phyloP scores from a whole-genome alignment of 2,797 vertebrate genomes.

The Sparidentex hasta region DNA sequence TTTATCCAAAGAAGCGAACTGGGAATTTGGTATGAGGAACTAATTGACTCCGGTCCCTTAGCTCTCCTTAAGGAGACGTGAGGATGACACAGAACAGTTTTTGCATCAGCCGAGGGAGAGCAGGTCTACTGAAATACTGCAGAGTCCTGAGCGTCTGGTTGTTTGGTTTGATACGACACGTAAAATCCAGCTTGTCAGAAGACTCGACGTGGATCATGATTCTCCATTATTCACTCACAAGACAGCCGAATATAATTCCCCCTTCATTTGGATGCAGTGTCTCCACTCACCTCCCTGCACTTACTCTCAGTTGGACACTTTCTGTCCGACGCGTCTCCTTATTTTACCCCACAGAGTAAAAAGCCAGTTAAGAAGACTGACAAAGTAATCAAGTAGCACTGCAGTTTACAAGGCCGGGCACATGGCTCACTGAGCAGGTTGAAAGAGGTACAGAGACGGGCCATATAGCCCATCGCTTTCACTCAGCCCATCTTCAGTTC shows the following conservation, averaged over 20 bases:
- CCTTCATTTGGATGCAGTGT: constrained; percentile 50
- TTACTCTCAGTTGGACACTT: constrained; percentile 61
- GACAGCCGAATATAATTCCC: constrained; percentile 60
- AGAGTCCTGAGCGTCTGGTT: constrained; percentile 29
- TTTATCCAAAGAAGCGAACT: constrained; percentile 45
- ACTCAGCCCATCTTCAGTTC: constrained; percentile 42
- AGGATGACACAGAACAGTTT: constrained; percentile 37
- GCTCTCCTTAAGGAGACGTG: constrained; percentile 47
- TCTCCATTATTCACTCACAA: constrained; percentile 52
- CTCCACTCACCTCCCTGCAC: constrained; percentile 30
- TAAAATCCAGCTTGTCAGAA: constrained; percentile 26
- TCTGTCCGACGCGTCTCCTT: constrained; percentile 66
- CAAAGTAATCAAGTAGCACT: constrained; percentile 85
- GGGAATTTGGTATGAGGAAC: constrained; percentile 41
- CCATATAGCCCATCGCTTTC: constrained; percentile 55
- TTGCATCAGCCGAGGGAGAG: constrained; percentile 37
- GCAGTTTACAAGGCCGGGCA: constrained; percentile 80
- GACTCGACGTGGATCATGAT: constrained; percentile 30
- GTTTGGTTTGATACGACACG: constrained; percentile 38
- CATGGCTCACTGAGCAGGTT: constrained; percentile 83
- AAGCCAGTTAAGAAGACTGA: constrained; percentile 84
- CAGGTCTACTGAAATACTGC: constrained; percentile 1
- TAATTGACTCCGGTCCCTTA: constrained; percentile 46
- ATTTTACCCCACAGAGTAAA: constrained; percentile 68
- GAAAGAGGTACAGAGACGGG: constrained; percentile 76